These are phyloP conservation scores for Drosophila willistoni DNA, from an alignment of 1,140 invertebrate genomes.

Conservation along the genomic window DNA sequence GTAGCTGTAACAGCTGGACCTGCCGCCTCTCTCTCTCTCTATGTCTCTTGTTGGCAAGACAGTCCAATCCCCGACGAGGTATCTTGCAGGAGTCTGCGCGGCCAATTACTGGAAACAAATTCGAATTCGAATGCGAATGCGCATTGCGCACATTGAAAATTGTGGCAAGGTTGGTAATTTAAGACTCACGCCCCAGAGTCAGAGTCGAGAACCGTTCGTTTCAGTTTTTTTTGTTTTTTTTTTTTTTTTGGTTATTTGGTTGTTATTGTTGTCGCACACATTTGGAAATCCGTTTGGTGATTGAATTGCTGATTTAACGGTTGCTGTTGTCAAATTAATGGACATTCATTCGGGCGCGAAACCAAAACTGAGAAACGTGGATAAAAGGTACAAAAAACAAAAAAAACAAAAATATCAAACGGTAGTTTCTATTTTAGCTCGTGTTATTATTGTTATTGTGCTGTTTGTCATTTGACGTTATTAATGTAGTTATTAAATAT, in stretches of 20 bases:
- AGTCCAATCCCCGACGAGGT: neutral
- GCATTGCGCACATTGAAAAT: conserved; percentile 62
- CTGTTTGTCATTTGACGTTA: conserved; percentile 43
- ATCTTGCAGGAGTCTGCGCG: conserved; percentile 44
- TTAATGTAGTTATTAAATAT: conserved; percentile 81
- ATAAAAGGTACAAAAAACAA: conserved; percentile 25
- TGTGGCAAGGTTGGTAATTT: conserved; percentile 82
- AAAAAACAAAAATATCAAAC: conserved; percentile 30
- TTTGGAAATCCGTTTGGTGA: conserved; percentile 50
- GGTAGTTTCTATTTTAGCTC: conserved; percentile 80
- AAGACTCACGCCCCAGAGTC: conserved; percentile 73
- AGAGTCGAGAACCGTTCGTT: conserved; percentile 60
- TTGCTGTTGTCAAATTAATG: conserved; percentile 83
- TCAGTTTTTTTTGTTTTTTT: conserved; percentile 23
- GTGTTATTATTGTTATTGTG: conserved; percentile 59
- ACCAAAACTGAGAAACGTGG: conserved; percentile 23
- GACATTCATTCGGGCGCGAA: conserved; percentile 73
- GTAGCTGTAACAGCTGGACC: conserved; percentile 48
- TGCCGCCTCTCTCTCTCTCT: conserved; percentile 9
- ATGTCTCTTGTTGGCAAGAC: too few relatives aligned
- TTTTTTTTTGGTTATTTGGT: conserved; percentile 23
- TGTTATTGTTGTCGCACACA: conserved; percentile 40
- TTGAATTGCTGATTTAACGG: conserved; percentile 82
- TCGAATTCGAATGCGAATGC: conserved; percentile 75
- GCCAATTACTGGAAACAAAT: conserved; percentile 82